Conservation (phyloP, 2,797 vertebrate genomes). For the Brachymystax lenok region DNA sequence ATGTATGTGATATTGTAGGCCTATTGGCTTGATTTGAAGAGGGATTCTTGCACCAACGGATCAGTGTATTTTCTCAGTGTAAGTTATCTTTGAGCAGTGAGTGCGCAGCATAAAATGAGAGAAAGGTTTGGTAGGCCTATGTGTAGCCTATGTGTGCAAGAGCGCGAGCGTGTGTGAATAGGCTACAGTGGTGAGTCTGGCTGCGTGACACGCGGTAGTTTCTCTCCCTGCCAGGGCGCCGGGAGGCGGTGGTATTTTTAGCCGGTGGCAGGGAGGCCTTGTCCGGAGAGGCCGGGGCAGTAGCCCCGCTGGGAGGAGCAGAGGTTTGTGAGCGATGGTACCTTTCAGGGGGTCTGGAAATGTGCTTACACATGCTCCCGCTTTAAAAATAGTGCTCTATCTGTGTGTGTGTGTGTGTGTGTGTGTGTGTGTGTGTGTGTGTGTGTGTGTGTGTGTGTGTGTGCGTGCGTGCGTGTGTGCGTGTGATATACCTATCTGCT, state of each 20-base stretch:
- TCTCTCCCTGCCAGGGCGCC: conserved; percentile 38
- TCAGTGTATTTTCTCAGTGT: conserved; percentile 9
- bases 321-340: conserved; percentile 60
- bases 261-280: conserved; percentile 54
- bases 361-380: conserved; percentile 51
- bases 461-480: not conserved
- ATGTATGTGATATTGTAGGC: conserved; percentile 21
- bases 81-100: not conserved
- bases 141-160: not conserved
- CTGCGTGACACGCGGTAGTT: not conserved
- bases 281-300: conserved; percentile 49
- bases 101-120: conserved; percentile 23
- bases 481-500: too few relatives aligned
- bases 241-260: conserved; percentile 72
- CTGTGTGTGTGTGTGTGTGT: conserved; percentile 6
- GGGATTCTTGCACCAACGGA: not conserved
- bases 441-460: not conserved
- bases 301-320: conserved; percentile 53
- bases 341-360: conserved; percentile 61
- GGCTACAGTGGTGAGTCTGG: not conserved
- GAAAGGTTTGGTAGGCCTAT: not conserved
- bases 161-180: not conserved
- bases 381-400: conserved; percentile 46
- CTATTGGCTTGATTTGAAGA: conserved; percentile 35
- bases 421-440: conserved; percentile 1